Evolutionary conservation across 2,113 vertebrate species (phyloP).

Genomic region (Chunga burmeisteri): DNA sequence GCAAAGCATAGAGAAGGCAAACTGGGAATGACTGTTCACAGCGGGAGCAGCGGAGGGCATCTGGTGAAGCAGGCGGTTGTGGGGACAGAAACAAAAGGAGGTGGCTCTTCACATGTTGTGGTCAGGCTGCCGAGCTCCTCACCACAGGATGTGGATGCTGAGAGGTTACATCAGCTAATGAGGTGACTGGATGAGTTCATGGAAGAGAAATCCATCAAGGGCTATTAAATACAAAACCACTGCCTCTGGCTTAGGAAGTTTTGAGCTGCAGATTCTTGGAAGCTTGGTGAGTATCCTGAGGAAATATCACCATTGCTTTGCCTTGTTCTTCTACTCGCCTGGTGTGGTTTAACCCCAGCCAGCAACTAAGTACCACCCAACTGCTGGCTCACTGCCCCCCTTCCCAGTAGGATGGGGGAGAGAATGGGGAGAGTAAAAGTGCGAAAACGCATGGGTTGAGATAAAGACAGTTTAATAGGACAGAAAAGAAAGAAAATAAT

Average conservation of each 20-base stretch:
- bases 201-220: slow-evolving; percentile 50
- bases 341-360: too few species aligned
- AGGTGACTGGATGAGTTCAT: slow-evolving; percentile 60
- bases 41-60: neutral
- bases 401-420: too few species aligned
- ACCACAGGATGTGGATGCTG: slow-evolving; percentile 50
- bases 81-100: slow-evolving; percentile 6
- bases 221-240: slow-evolving; percentile 54
- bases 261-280: slow-evolving; percentile 17
- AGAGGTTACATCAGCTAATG: slow-evolving; percentile 61
- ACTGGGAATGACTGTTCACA: neutral
- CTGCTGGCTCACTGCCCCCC: too few species aligned
- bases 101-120: neutral
- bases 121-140: neutral
- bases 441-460: too few species aligned
- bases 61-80: neutral
- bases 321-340: neutral
- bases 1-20: neutral
- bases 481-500: too few species aligned
- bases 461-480: too few species aligned
- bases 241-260: slow-evolving; percentile 18
- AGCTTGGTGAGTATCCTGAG: neutral
- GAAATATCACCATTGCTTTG: neutral
- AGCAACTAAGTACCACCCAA: too few species aligned
- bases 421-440: too few species aligned